phyloP scores from a whole-genome alignment of 2,113 vertebrate species.

The Prolemur simus region DNA sequence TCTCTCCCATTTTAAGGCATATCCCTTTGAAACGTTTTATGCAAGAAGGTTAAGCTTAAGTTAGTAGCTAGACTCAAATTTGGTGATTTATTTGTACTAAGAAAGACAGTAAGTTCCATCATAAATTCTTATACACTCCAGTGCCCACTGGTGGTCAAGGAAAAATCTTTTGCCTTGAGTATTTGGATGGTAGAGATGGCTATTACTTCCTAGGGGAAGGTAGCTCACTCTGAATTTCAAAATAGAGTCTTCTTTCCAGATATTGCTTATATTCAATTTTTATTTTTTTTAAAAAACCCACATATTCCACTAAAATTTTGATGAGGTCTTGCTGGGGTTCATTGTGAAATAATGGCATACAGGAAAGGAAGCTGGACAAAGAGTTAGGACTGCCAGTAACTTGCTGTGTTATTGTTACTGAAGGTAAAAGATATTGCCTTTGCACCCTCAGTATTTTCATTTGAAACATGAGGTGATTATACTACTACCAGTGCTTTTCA shows the following conservation, averaged over 20 bases:
- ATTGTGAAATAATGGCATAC: background rate
- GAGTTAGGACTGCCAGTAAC: background rate
- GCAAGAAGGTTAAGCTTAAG: slow-evolving; percentile 23
- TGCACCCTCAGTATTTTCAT: slow-evolving; percentile 19
- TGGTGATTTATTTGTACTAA: background rate
- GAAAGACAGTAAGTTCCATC: background rate
- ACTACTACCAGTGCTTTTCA: background rate
- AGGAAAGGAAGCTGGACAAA: background rate
- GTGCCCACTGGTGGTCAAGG: background rate
- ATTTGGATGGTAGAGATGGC: background rate
- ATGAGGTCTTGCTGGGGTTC: background rate
- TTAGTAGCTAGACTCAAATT: background rate
- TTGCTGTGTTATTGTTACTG: background rate
- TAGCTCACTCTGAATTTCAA: slow-evolving; percentile 4
- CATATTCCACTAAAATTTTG: background rate
- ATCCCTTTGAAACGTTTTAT: background rate
- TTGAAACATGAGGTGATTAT: background rate
- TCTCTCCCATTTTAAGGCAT: slow-evolving; percentile 38
- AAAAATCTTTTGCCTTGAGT: background rate
- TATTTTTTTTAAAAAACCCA: background rate
- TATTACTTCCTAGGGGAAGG: background rate
- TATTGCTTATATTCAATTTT: background rate
- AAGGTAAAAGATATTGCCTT: background rate
- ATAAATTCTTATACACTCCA: background rate
- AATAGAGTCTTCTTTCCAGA: background rate